phyloP scores from a whole-genome alignment of 2,888 invertebrate genomes.

The Epistrophella euchroma region DNA sequence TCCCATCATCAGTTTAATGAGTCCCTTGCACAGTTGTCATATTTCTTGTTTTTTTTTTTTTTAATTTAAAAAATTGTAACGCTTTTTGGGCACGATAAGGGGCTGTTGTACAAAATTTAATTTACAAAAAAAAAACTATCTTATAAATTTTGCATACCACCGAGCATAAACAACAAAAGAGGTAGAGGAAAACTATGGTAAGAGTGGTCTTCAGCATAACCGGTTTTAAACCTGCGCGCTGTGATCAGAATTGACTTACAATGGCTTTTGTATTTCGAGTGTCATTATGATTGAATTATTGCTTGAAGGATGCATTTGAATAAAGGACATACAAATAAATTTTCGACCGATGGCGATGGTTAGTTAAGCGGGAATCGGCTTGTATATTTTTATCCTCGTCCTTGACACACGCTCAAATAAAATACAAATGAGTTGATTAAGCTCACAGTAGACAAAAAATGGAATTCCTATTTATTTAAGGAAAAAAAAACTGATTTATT shows the following conservation, averaged over 20 bases:
- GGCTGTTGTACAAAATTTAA: conserved; percentile 37
- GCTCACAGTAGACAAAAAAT: not conserved
- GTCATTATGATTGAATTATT: conserved; percentile 55
- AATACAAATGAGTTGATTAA: conserved; percentile 36
- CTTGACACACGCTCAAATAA: conserved; percentile 25
- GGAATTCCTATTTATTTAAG: conserved; percentile 5
- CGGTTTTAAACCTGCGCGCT: conserved; percentile 31
- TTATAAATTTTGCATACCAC: conserved; percentile 17
- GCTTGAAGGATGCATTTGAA: conserved; percentile 34
- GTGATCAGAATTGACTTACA: conserved; percentile 22
- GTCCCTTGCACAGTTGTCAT: conserved; percentile 22
- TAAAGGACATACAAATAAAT: not conserved
- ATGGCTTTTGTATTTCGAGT: conserved; percentile 36
- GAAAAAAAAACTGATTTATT: conserved; percentile 16
- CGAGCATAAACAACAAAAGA: not conserved
- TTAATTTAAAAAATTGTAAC: conserved; percentile 34
- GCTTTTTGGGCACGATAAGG: conserved; percentile 53
- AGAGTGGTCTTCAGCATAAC: conserved; percentile 25
- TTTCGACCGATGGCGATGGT: not conserved
- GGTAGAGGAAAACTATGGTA: not conserved
- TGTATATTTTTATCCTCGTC: not conserved
- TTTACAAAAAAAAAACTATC: conserved; percentile 17
- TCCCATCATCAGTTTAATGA: conserved; percentile 33
- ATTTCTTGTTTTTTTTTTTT: not conserved
- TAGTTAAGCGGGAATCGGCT: not conserved